Evolutionary conservation across 2,888 invertebrate species (phyloP).

Genomic region (Elgonia sp.): DNA sequence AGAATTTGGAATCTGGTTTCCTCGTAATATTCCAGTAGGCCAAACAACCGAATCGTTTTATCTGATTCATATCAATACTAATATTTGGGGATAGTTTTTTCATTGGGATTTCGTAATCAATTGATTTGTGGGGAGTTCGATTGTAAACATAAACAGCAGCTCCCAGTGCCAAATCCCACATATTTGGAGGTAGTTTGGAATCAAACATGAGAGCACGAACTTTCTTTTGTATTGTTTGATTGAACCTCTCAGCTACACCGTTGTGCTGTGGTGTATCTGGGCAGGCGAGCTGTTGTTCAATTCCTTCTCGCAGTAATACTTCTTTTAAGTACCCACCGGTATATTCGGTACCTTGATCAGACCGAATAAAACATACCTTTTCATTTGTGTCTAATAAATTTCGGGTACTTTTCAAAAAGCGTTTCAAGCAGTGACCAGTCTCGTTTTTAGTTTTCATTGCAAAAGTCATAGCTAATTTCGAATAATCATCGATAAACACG

Average conservation of each 20-base stretch:
- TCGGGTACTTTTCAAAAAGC: constrained; percentile 72
- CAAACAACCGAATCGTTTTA: constrained; percentile 69
- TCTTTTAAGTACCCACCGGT: constrained; percentile 39
- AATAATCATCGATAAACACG: constrained; percentile 77
- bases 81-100: constrained; percentile 62
- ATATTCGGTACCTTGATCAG: constrained; percentile 73
- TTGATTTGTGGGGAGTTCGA: constrained; percentile 76
- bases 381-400: constrained; percentile 76
- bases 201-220: constrained; percentile 58
- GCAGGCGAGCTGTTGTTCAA: constrained; percentile 37
- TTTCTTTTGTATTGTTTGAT: constrained; percentile 59
- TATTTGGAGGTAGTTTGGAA: constrained; percentile 65
- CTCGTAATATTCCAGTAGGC: constrained; percentile 68
- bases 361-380: constrained; percentile 78
- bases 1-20: constrained; percentile 27
- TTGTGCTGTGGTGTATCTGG: constrained; percentile 73
- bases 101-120: constrained; percentile 58
- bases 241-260: constrained; percentile 70
- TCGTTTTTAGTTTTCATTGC: constrained; percentile 73
- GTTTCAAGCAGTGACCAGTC: constrained; percentile 69
- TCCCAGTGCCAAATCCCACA: constrained; percentile 76
- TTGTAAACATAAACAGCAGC: constrained; percentile 76
- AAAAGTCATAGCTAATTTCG: constrained; percentile 75
- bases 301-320: constrained; percentile 16
- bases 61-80: constrained; percentile 62